Conservation (phyloP, 1,140 invertebrate species). For the Zeugodacus cucurbitae region DNA sequence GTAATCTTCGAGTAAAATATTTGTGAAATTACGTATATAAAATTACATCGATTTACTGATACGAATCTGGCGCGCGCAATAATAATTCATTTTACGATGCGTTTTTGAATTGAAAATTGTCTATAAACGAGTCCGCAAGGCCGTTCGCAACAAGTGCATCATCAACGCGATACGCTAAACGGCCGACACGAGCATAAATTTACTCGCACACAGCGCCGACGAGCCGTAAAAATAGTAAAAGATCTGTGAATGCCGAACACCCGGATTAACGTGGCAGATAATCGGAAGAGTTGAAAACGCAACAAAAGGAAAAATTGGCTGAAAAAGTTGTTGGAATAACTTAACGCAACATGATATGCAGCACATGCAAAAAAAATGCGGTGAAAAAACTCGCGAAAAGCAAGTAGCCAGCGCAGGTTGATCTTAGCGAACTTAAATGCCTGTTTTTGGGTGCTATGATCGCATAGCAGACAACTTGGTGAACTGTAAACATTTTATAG, state of each 20-base stretch:
- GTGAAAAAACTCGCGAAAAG: not conserved
- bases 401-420: not conserved
- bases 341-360: not conserved
- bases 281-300: not conserved
- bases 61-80: conserved; percentile 23
- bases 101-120: conserved; percentile 28
- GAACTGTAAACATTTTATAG: not conserved
- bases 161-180: not conserved
- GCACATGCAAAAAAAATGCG: not conserved
- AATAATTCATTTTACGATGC: conserved; percentile 25
- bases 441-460: not conserved
- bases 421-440: not conserved
- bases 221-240: not conserved
- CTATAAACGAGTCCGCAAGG: conserved; percentile 25
- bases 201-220: not conserved
- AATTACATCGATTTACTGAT: conserved; percentile 31
- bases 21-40: conserved; percentile 3
- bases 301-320: not conserved
- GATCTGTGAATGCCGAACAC: not conserved
- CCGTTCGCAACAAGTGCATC: not conserved
- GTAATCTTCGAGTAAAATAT: not conserved
- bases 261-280: conserved; percentile 5
- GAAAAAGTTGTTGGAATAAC: not conserved
- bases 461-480: not conserved
- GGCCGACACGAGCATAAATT: not conserved